Evolutionary conservation across 2,888 invertebrate species (phyloP), one percentile per base, ranked within the genome.

Genomic region (Willowsia nigromaculata): DNA sequence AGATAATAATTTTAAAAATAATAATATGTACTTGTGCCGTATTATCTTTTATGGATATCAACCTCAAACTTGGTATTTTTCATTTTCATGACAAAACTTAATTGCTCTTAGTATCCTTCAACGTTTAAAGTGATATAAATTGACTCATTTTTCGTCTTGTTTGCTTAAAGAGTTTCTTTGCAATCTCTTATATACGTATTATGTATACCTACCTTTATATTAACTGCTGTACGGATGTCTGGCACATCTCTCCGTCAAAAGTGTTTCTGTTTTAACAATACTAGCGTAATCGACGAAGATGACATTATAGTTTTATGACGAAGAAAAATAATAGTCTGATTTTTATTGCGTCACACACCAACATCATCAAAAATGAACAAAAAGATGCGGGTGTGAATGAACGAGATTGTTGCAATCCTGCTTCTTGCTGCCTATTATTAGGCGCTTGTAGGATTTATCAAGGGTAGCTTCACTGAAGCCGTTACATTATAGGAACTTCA

Each of bases 391-490:
- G 47, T 76, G 74, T 76, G 56, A 33, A 15, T 74, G 43, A 62
- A 59, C 76, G 82, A 88, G 88, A 88, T 84, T 88, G 88, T 84
- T 84, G 71, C 30, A 89, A 89, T 85, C 85, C 89, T 85, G 85
- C 85, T 80, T 68, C 33, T 43, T 37, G 85, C 85, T 53, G 88
- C 78, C 88, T 74, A 1, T 33, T 30, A 13, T 18, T 22, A 82
- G 88, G 83, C 83, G 62, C 76, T 83, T 88, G 84, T 88, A 88
- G 88, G 83, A 88, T 88, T 87, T 71, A 13, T 53, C 33, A 62
- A 50, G 62, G 68, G 87, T 88, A 88, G 87, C 87, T 88, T 89
- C 85, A 50, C 76, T 89, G 89, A 89, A 89, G 89, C 89, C 80
- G 68, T 27, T 82, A 27, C 1, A 25, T 43, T 25, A 59, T 53